Base-by-base conservation (phyloP, 1,140 invertebrate species). In the Zaprionus taronus region DNA sequence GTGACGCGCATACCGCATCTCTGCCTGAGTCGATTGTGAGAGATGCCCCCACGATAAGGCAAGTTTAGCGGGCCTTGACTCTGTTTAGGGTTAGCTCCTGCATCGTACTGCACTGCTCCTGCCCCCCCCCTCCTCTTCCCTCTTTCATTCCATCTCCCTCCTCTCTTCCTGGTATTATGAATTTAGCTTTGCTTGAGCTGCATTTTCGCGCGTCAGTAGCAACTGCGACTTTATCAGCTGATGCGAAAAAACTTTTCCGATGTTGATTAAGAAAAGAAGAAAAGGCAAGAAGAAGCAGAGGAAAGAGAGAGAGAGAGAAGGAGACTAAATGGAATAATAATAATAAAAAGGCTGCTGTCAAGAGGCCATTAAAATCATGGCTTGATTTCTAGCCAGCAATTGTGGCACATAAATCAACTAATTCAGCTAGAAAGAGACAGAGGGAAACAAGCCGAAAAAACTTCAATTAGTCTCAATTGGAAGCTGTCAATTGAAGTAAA, bases 331-430 rank as follows among this genome's bases (percentile, higher is more conserved):
- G 7, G 53, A 9, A 56, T 7, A 56, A 56, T 7, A 56, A 55
- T 26, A 56, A 56, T 26, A 56, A 31, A 55, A 51, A 51, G 47
- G n/a, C 12, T 47, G 44, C 68, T 64, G 60, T 56, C 58, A 56
- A 60, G 24, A 47, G 58, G 56, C 81, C 81, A 87, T 80, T 72
- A 78, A 86, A 83, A 83, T 83, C 83, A 80, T 89, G 71, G 83
- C 70, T 73, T 53, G 69, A 68, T 64, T 65, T 63, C 81, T 66
- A 76, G 74, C 72, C 36, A 38, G 77, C 77, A 80, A 80, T 80
- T 83, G 77, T 72, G 61, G 61, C 63, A 53, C 51, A 81, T 79
- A 90, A 83, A 86, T 84, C 83, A 81, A 91, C 84, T 79, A 91
- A 90, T 80, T 83, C 72, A 70, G 58, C 67, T 64, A 36, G 44